Evolutionary conservation across 2,888 invertebrate species (phyloP).

Genomic region (Drosophila prostipennis): DNA sequence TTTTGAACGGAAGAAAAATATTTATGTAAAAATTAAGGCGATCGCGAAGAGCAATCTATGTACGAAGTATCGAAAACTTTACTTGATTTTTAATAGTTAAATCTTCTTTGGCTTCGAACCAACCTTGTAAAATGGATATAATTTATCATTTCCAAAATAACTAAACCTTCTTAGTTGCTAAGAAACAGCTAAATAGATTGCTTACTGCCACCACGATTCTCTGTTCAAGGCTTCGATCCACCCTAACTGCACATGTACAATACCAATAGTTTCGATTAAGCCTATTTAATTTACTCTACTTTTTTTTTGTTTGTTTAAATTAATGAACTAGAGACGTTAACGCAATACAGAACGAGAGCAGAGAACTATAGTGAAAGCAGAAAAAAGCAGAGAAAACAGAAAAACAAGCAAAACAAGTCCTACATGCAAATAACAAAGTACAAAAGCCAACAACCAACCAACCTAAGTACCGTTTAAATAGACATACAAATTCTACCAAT

Average conservation of each 20-base stretch:
- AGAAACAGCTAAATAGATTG: too few species aligned
- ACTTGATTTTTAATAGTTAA: too few species aligned
- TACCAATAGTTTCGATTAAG: slow-evolving; percentile 39
- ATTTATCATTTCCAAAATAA: too few species aligned
- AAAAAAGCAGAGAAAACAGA: slow-evolving; percentile 45
- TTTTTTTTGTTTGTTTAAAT: slow-evolving; percentile 50
- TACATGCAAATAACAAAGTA: slow-evolving; percentile 78
- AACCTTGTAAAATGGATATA: background rate
- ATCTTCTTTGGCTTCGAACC: too few species aligned
- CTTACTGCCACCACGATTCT: background rate
- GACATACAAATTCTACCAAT: slow-evolving; percentile 48
- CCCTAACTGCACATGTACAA: slow-evolving; percentile 49
- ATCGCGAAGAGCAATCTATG: background rate
- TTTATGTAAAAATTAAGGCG: background rate
- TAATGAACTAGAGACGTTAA: slow-evolving; percentile 52
- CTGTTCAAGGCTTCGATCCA: background rate
- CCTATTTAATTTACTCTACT: slow-evolving; percentile 53
- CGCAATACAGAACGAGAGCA: slow-evolving; percentile 36
- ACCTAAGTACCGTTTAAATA: slow-evolving; percentile 72
- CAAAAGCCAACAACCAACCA: slow-evolving; percentile 80
- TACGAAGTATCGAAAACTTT: background rate
- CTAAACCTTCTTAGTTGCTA: too few species aligned
- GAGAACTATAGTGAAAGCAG: slow-evolving; percentile 26
- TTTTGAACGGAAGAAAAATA: background rate
- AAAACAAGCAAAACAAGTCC: slow-evolving; percentile 66